These are phyloP conservation scores for Drosophila gunungcola DNA, from an alignment of 1,140 invertebrate species.

Conservation along the genomic window DNA sequence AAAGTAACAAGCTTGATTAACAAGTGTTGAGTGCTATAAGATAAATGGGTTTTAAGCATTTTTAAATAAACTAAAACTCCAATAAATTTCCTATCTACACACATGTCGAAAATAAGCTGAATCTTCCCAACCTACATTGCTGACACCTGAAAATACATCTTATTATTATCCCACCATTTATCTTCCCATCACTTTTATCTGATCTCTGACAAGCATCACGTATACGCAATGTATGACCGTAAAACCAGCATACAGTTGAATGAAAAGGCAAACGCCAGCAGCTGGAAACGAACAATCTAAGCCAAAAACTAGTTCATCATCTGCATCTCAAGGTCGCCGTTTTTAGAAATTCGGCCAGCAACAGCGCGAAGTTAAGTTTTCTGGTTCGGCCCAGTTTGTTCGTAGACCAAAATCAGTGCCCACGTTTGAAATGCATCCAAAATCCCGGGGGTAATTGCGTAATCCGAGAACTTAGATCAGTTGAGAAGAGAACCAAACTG, in stretches of 20 bases:
- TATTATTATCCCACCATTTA: slow-evolving; percentile 25
- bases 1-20: no score
- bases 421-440: slow-evolving; percentile 25
- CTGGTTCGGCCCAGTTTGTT: slow-evolving; percentile 10
- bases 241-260: slow-evolving; percentile 19
- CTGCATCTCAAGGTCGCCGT: slow-evolving; percentile 34
- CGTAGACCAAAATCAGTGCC: slow-evolving; percentile 9
- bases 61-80: not conserved
- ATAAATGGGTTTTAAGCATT: no score
- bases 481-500: not conserved
- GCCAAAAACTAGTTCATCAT: slow-evolving; percentile 42
- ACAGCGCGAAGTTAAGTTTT: slow-evolving; percentile 25
- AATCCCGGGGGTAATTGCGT: slow-evolving; percentile 17
- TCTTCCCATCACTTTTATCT: slow-evolving; percentile 13
- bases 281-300: slow-evolving; percentile 18
- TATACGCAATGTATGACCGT: slow-evolving; percentile 34
- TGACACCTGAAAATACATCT: slow-evolving; percentile 6
- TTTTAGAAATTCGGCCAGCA: slow-evolving; percentile 32
- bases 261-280: slow-evolving; percentile 38
- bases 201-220: slow-evolving; percentile 31
- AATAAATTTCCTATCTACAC: not conserved
- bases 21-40: no score
- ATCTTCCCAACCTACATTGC: not conserved
- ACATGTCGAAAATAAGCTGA: not conserved
- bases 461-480: slow-evolving; percentile 27